Base-by-base conservation (phyloP, 2,797 vertebrate genomes). In the Helostoma temminkii region DNA sequence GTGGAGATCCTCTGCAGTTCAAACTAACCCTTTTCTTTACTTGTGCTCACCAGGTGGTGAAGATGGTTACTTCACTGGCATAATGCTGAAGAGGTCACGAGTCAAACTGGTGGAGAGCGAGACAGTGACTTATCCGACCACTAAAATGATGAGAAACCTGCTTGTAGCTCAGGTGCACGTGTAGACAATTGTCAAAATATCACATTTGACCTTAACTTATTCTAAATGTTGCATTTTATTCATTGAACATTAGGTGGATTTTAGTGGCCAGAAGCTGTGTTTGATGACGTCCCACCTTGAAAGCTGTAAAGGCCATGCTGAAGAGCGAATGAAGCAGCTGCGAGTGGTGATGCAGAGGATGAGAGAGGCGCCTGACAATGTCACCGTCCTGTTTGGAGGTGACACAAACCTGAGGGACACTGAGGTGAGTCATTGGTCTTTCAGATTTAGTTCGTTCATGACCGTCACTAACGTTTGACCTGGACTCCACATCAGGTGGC, bases 251-350 rank as follows among this genome's bases (percentile, higher is more conserved):
- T 78, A 99, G 97, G 96, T 94, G 56, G 94, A 56, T 26, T 66
- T 98, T 47, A 92, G 82, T 47, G 94, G 93, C 32, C 94, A 93
- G 71, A 95, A 95, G 54, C 52, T 98, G 42, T 96, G 92, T 64
- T 90, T 99, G 71, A 97, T 99, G 96, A 99, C 96, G 0, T 98
- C 98, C 14, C 98, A 99, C 85, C 86, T 99, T 60, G 98, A 99
- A 78, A 99, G 98, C 88, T 99, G 96, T 72, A 98, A 93, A 85
- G 69, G 80, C 14, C 94, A 97, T 7, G 81, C 94, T 0, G 25
- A 66, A n/a, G 96, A 98, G 83, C 93, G 98, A 9, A 78, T 95
- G 72, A 96, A 93, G 22, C 98, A 99, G 78, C 90, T 99, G 59
- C 88, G 82, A 19, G 79, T 89, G 18, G 94, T 95, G 32, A 82